phyloP scores from a whole-genome alignment of 2,888 invertebrate species.

The Cosmia trapezina region DNA sequence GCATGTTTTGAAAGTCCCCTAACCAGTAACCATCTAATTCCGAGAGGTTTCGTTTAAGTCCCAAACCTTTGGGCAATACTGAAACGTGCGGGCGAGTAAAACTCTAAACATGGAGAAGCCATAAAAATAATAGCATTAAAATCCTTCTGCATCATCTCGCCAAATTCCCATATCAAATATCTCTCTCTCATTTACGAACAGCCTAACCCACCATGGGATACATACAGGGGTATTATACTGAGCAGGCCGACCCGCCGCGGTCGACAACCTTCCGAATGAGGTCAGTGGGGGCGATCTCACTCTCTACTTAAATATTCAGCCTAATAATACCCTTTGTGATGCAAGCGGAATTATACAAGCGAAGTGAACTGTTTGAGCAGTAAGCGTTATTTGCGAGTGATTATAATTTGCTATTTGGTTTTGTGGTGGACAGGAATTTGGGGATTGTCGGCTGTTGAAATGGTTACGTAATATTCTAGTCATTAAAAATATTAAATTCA shows the following conservation, averaged over 20 bases:
- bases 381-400: not conserved
- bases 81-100: no score
- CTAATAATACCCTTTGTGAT: conserved; percentile 53
- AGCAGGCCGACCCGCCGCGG: conserved; percentile 54
- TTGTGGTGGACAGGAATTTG: not conserved
- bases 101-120: no score
- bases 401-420: conserved; percentile 4
- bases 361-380: not conserved
- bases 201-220: conserved; percentile 48
- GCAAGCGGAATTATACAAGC: conserved; percentile 34
- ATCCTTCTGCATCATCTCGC: not conserved
- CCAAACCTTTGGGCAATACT: no score
- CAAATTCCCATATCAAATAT: conserved; percentile 15
- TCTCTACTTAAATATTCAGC: conserved; percentile 60
- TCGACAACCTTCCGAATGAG: conserved; percentile 62
- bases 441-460: not conserved
- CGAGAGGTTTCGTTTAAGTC: no score
- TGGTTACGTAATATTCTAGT: no score
- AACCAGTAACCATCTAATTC: no score
- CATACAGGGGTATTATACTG: conserved; percentile 54
- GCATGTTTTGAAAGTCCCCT: no score
- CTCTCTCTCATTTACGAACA: conserved; percentile 31
- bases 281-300: conserved; percentile 60
- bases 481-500: no score
- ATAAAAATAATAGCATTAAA: no score